These are phyloP conservation scores for Sturnus vulgaris DNA, from an alignment of 2,113 vertebrate species.

Conservation along the genomic window DNA sequence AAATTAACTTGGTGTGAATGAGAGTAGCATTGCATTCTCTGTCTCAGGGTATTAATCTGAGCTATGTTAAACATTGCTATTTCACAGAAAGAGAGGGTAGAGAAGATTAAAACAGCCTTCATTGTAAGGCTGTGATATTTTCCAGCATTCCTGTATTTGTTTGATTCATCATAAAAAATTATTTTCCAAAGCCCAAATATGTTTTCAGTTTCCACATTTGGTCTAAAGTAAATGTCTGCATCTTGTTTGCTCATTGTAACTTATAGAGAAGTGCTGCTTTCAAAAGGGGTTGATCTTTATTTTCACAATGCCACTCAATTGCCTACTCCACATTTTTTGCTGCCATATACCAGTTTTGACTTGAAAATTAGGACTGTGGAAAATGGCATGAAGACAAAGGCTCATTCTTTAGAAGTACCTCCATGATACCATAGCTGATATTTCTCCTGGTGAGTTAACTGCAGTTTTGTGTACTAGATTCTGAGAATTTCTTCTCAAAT, in stretches of 20 bases:
- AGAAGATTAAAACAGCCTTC: neutral
- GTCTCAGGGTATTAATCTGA: neutral
- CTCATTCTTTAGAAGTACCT: neutral
- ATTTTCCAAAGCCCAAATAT: neutral
- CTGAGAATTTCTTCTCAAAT: neutral
- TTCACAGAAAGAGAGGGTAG: neutral
- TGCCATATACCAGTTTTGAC: neutral
- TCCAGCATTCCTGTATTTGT: neutral
- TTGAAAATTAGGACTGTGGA: neutral
- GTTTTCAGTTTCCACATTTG: neutral
- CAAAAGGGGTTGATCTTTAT: neutral
- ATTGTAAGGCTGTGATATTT: neutral
- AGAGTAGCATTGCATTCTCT: neutral
- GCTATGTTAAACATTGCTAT: neutral
- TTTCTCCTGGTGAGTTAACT: neutral
- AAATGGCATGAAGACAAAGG: neutral
- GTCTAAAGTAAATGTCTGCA: neutral
- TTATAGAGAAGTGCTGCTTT: neutral
- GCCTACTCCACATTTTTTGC: neutral
- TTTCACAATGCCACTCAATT: neutral
- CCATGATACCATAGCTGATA: neutral
- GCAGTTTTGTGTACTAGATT: neutral
- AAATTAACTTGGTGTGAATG: neutral
- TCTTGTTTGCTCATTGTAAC: neutral
- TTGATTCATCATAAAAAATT: neutral